These are phyloP conservation scores for Aix galericulata DNA, from an alignment of 2,113 vertebrate species.

Conservation along the genomic window DNA sequence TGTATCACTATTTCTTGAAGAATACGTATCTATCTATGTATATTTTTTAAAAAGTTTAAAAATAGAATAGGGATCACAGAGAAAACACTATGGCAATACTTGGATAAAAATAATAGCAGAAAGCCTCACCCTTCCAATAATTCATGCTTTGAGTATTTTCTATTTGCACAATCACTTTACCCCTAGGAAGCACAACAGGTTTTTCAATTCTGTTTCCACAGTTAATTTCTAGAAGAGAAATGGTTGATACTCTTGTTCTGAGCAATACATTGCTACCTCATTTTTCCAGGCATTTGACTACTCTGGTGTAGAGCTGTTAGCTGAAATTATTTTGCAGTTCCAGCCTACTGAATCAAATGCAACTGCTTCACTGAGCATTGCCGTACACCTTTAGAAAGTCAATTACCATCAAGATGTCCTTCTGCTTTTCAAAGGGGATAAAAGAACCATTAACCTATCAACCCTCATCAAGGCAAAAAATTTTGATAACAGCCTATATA, in stretches of 20 bases:
- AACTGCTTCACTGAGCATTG: slow-evolving; percentile 20
- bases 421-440: slow-evolving; percentile 59
- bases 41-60: not conserved
- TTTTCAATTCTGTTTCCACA: slow-evolving; percentile 14
- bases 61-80: not conserved
- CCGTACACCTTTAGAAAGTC: slow-evolving; percentile 75
- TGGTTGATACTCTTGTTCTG: not conserved
- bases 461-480: slow-evolving; percentile 33
- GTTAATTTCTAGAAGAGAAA: slow-evolving; percentile 46
- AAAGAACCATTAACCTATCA: slow-evolving; percentile 60
- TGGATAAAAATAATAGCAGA: not conserved
- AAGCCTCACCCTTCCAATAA: not conserved
- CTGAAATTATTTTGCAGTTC: slow-evolving; percentile 54
- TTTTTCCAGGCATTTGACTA: slow-evolving; percentile 51
- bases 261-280: slow-evolving; percentile 19
- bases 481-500: slow-evolving; percentile 14
- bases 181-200: not conserved
- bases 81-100: not conserved
- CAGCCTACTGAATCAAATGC: slow-evolving; percentile 53
- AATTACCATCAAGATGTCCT: slow-evolving; percentile 82
- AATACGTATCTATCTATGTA: not conserved
- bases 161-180: not conserved
- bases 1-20: not conserved
- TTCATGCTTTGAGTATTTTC: not conserved
- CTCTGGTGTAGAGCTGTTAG: slow-evolving; percentile 15